Conservation (phyloP, 2,888 invertebrate species). For the Acanthococcus lagerstroemiae region DNA sequence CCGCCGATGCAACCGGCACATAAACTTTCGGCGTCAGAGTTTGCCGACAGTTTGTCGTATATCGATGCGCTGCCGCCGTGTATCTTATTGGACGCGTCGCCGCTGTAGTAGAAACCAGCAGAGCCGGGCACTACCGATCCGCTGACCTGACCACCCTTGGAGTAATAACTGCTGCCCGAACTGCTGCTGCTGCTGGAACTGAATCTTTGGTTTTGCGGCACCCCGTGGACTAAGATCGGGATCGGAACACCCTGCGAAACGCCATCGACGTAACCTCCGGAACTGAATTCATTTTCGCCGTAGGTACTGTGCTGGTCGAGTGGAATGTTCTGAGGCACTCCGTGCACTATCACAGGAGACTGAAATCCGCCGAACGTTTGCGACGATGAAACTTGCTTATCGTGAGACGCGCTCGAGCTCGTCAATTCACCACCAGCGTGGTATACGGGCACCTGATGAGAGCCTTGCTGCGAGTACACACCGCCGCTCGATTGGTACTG, state of each 20-base stretch:
- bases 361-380: not conserved
- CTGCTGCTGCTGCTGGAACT: not conserved
- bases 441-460: not conserved
- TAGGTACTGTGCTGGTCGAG: not conserved
- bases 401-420: too few relatives aligned
- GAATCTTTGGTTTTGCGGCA: not conserved
- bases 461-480: too few relatives aligned
- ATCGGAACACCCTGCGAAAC: not conserved
- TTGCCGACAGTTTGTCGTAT: not conserved
- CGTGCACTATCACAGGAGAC: not conserved
- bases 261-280: not conserved
- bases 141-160: not conserved
- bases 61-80: not conserved
- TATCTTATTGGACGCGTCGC: not conserved
- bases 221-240: not conserved
- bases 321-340: not conserved
- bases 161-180: not conserved
- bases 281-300: too few relatives aligned
- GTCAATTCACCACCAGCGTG: not conserved
- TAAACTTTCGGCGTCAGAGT: not conserved
- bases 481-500: too few relatives aligned
- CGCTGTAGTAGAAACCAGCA: not conserved
- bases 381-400: not conserved
- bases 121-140: not conserved
- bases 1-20: not conserved